Percentiles rank a stretch among this genome's conserved stretches.
Conservation (phyloP, 2,113 vertebrate genomes). For the Hypomesus transpacificus region DNA sequence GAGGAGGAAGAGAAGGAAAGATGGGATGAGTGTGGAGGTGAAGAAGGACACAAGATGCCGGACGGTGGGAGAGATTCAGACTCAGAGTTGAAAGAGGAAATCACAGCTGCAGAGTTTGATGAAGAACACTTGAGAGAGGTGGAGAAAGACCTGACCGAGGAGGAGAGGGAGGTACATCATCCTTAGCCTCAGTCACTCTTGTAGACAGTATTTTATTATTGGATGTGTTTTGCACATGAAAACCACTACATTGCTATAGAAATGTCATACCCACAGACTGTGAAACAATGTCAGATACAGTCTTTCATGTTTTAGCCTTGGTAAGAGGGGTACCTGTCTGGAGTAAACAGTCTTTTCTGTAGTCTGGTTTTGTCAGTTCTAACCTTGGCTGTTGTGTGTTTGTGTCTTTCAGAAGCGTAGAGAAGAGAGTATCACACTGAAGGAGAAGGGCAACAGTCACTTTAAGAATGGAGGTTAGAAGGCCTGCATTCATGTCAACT, state of each 20-base stretch:
- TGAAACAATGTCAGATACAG: no score
- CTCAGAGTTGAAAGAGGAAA: constrained; percentile 33
- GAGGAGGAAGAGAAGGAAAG: constrained; percentile 19
- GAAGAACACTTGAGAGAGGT: constrained; percentile 49
- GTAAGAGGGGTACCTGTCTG: no score
- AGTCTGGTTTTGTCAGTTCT: neutral
- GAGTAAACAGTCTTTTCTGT: neutral
- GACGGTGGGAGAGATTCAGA: constrained; percentile 35
- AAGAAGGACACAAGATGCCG: constrained; percentile 15
- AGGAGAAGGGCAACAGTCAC: constrained; percentile 86
- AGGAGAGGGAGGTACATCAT: constrained; percentile 48
- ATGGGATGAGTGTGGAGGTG: constrained; percentile 5
- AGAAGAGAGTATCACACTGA: constrained; percentile 79
- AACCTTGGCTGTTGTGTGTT: neutral
- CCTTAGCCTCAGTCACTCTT: no score
- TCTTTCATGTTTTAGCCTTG: no score
- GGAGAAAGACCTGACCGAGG: constrained; percentile 50
- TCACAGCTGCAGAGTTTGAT: constrained; percentile 38
- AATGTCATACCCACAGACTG: no score
- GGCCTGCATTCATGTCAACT: no score
- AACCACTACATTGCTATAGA: no score
- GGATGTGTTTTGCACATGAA: no score
- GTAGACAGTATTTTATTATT: no score
- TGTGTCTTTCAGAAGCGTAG: constrained; percentile 79
- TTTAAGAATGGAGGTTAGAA: constrained; percentile 87